A percentile compares a stretch with the other conserved stretches of the same genome.
phyloP scores from a whole-genome alignment of 2,797 vertebrate genomes.

The Euthynnus affinis region DNA sequence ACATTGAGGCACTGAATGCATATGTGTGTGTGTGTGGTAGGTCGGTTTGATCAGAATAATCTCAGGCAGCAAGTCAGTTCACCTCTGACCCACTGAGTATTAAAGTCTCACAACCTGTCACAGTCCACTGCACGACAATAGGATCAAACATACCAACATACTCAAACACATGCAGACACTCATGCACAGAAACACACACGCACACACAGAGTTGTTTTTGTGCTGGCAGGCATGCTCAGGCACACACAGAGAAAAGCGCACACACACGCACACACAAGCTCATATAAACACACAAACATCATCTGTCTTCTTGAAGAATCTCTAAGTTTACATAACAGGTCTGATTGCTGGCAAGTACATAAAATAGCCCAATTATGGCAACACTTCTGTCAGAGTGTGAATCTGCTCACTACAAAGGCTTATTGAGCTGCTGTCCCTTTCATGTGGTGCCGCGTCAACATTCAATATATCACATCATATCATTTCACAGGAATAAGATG shows the following conservation, averaged over 20 bases:
- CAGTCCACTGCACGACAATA: slow-evolving; percentile 31
- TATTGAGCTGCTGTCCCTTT: slow-evolving; percentile 72
- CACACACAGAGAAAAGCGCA: not conserved
- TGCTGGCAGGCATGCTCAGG: slow-evolving; percentile 23
- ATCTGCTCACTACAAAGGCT: slow-evolving; percentile 70
- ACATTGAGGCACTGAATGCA: not conserved
- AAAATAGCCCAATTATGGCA: slow-evolving; percentile 75
- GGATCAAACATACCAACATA: slow-evolving; percentile 17
- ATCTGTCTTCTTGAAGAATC: slow-evolving; percentile 52
- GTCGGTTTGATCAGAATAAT: slow-evolving; percentile 52
- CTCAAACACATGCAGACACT: slow-evolving; percentile 19
- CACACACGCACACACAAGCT: not conserved
- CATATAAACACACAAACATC: slow-evolving; percentile 53
- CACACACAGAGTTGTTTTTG: slow-evolving; percentile 30
- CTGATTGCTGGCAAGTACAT: slow-evolving; percentile 66
- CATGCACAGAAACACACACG: slow-evolving; percentile 12
- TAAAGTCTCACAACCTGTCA: slow-evolving; percentile 43
- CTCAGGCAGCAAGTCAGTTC: slow-evolving; percentile 41
- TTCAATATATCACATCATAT: slow-evolving; percentile 76
- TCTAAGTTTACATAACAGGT: slow-evolving; percentile 77
- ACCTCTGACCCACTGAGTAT: slow-evolving; percentile 56
- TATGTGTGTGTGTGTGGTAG: not conserved
- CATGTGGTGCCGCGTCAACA: slow-evolving; percentile 78
- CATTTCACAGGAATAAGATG: slow-evolving; percentile 85
- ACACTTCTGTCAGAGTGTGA: slow-evolving; percentile 71